Percentiles rank a stretch among this genome's conserved stretches.
phyloP scores from a whole-genome alignment of 1,140 invertebrate species.

The Dendrolimus kikuchii region DNA sequence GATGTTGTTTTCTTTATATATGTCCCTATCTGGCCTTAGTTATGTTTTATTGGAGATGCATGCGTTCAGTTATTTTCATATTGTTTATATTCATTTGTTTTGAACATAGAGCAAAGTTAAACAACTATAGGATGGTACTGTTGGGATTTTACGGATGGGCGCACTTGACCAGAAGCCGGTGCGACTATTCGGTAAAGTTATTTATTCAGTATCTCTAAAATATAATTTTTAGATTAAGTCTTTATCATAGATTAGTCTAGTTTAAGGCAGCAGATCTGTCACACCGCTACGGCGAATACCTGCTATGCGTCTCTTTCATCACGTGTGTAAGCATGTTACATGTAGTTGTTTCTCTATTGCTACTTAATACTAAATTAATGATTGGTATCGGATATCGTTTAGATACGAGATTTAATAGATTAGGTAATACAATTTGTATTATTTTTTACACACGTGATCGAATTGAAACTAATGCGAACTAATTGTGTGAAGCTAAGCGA shows the following conservation, averaged over 20 bases:
- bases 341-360: too few relatives aligned
- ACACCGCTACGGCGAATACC: conserved; percentile 45
- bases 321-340: conserved; percentile 1
- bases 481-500: too few relatives aligned
- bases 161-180: too few relatives aligned
- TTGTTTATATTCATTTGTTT: conserved; percentile 38
- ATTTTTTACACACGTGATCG: too few relatives aligned
- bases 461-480: too few relatives aligned
- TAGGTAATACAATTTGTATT: too few relatives aligned
- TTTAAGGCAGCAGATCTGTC: conserved; percentile 59
- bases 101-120: conserved; percentile 59
- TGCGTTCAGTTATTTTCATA: conserved; percentile 29
- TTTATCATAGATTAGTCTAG: conserved; percentile 53
- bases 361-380: too few relatives aligned
- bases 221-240: conserved; percentile 38
- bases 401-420: too few relatives aligned
- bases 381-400: too few relatives aligned
- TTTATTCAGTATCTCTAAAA: background rate
- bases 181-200: too few relatives aligned
- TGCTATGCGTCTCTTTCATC: conserved; percentile 44
- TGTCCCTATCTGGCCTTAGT: conserved; percentile 30
- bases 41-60: conserved; percentile 15
- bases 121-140: conserved; percentile 29
- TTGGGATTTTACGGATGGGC: conserved; percentile 6
- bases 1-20: conserved; percentile 60